Evolutionary conservation across 2,113 vertebrate species (phyloP), one percentile per base, ranked within the genome.

Genomic region (Dolichotis patagonum): DNA sequence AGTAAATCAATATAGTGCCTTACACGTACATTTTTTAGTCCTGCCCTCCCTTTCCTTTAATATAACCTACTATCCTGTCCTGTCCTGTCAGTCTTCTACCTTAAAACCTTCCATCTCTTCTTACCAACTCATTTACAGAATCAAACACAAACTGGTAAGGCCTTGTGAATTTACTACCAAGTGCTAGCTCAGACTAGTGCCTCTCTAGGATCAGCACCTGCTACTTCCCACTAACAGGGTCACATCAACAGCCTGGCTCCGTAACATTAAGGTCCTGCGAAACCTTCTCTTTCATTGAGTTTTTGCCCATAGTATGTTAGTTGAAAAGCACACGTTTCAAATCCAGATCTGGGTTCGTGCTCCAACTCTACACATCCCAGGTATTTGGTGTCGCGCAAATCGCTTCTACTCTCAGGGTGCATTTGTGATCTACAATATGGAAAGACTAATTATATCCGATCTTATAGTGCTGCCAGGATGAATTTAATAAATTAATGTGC

Each of bases 361-460:
- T 90, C n/a, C 86, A 86, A 41, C 14, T 94, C 78, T 58, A 56
- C 67, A 46, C 38, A 69, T n/a, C 77, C 16, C 2, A 62, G 52
- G 35, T 43, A 46, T 3, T 52, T 92, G 90, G 88, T 92, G 87
- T 56, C 71, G 58, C 30, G 63, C 85, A 87, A 81, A 91, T 86
- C 38, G 35, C 30, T 80, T 88, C 83, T 71, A 52, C 65, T 38
- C 46, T 81, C 35, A 32, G 43, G 71, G 30, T 17, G 80, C 87
- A 90, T 28, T 94, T 92, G 78, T 81, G 30, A 38, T n/a, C 78
- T 67, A 17, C 24, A 67, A 58, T 49, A 35, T 6, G 41, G 17
- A 46, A 71, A 93, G 19, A 67, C 6, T 46, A 77, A 26, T 65
- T 17, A 87, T n/a, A 75, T 17, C 75, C 87, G 49, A 65, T 52